A percentile compares a stretch with the other conserved stretches of the same genome.
Conservation (phyloP, 2,113 vertebrate genomes). For the Hippocampus guttulatus region DNA sequence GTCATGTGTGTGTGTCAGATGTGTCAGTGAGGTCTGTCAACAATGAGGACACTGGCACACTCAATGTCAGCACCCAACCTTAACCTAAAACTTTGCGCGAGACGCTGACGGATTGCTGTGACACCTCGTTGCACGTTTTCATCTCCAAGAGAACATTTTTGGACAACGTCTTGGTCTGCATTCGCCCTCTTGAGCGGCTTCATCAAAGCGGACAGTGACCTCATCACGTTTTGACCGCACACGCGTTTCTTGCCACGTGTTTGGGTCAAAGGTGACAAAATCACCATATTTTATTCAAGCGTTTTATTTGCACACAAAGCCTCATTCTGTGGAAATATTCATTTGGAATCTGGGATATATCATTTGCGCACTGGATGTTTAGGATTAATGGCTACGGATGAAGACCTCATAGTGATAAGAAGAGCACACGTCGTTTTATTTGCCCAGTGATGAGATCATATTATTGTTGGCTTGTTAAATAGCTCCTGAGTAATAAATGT, state of each 20-base stretch:
- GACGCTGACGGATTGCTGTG: constrained; percentile 8
- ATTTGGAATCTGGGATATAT: not conserved
- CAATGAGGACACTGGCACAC: constrained; percentile 36
- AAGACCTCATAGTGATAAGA: constrained; percentile 2
- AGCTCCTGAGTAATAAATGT: not conserved
- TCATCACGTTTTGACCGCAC: not conserved
- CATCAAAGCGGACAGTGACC: constrained; percentile 4
- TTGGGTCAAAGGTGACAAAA: not conserved
- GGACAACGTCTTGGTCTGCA: constrained; percentile 23
- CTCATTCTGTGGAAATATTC: not conserved
- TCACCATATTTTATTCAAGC: not conserved
- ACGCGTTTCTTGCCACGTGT: not conserved
- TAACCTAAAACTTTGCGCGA: constrained; percentile 18
- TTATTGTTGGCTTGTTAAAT: not conserved
- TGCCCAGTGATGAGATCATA: constrained; percentile 2
- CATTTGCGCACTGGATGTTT: not conserved
- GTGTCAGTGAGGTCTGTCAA: constrained; percentile 38
- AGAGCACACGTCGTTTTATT: not conserved
- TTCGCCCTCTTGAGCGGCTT: constrained; percentile 5
- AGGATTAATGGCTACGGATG: constrained; percentile 4
- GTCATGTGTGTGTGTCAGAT: constrained; percentile 38
- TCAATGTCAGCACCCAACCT: constrained; percentile 32
- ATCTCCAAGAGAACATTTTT: constrained; percentile 11
- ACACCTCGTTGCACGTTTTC: constrained; percentile 13
- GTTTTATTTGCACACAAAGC: not conserved